Percentiles rank a stretch among this genome's conserved stretches.
These are phyloP conservation scores for Myotis daubentonii DNA, from an alignment of 2,797 vertebrate species.

Conservation along the genomic window DNA sequence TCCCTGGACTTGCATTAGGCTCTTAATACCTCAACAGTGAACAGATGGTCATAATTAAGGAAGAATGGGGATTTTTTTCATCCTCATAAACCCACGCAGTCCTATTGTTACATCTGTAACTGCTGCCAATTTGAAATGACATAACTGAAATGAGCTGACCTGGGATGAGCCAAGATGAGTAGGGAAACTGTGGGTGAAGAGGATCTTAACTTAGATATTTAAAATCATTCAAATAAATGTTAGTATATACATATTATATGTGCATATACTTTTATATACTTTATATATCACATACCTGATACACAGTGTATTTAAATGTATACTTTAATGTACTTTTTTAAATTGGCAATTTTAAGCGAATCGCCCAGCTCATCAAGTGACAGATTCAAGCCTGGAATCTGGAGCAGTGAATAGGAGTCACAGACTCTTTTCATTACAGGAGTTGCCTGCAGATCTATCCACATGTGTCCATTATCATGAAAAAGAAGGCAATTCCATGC, in stretches of 20 bases:
- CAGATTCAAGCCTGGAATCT: background rate
- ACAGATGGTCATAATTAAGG: background rate
- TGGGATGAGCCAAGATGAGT: background rate
- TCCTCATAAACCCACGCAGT: background rate
- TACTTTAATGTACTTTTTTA: background rate
- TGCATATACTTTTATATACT: background rate
- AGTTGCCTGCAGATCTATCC: background rate
- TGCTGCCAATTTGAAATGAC: background rate
- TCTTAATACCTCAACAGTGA: background rate
- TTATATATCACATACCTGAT: background rate
- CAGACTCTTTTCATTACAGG: background rate
- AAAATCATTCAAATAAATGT: background rate
- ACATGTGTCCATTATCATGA: constrained; percentile 29
- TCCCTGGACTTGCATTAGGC: background rate
- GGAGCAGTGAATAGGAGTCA: background rate
- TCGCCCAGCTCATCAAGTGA: background rate
- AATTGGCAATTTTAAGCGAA: constrained; percentile 20
- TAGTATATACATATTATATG: background rate
- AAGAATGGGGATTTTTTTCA: background rate
- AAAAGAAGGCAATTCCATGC: constrained; percentile 5
- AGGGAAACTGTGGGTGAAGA: background rate
- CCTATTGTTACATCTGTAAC: background rate
- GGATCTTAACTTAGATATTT: background rate
- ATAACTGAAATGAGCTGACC: background rate
- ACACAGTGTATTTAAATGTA: background rate